Conservation (phyloP, 2,113 vertebrate genomes). For the Pteropus alecto region DNA sequence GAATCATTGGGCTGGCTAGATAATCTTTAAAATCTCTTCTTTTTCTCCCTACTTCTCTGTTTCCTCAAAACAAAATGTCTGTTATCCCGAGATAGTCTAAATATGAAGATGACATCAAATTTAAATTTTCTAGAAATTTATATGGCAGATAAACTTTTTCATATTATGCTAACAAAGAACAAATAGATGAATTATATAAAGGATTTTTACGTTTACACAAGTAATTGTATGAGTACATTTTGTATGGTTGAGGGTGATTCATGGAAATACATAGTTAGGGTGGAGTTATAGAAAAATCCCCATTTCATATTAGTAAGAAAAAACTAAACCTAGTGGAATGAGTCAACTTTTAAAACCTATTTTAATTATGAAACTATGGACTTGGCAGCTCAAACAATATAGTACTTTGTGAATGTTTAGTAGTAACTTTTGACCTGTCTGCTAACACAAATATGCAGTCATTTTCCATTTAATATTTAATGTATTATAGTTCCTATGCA, state of each 20-base stretch:
- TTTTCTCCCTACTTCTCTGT: background rate
- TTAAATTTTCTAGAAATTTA: background rate
- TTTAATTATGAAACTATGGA: constrained; percentile 21
- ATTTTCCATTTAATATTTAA: constrained; percentile 32
- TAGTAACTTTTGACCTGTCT: background rate
- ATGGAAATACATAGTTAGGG: constrained; percentile 16
- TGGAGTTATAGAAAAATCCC: constrained; percentile 2
- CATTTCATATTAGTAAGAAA: constrained; percentile 18
- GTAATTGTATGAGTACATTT: constrained; percentile 4
- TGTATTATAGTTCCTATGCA: background rate
- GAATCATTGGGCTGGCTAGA: background rate
- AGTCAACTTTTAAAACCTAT: constrained; percentile 32
- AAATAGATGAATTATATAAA: background rate
- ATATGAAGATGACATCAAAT: constrained; percentile 19
- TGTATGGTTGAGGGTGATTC: background rate
- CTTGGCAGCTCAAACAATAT: background rate
- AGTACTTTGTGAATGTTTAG: background rate
- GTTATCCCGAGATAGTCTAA: constrained; percentile 14
- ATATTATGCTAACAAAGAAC: background rate
- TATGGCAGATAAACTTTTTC: background rate
- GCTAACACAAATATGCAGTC: background rate
- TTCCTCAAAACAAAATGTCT: background rate
- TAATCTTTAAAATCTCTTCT: background rate
- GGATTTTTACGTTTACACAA: background rate
- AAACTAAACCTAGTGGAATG: constrained; percentile 3